Conservation (phyloP, 2,113 vertebrate genomes). For the Dromiciops gliroides region DNA sequence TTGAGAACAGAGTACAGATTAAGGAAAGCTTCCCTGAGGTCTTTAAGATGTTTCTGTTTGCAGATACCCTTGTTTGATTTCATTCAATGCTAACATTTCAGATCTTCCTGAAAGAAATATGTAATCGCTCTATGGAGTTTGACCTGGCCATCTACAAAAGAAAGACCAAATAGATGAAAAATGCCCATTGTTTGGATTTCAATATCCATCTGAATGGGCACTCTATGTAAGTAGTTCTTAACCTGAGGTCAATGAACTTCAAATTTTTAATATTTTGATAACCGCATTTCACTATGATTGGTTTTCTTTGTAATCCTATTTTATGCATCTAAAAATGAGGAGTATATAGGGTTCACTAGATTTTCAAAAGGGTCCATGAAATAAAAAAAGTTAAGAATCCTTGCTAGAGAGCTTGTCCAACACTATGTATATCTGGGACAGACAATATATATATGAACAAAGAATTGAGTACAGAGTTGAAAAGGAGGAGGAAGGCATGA, state of each 20-base stretch:
- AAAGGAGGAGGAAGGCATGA: background rate
- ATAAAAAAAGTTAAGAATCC: too few species aligned
- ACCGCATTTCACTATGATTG: background rate
- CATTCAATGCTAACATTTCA: background rate
- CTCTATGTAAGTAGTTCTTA: background rate
- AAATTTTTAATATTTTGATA: background rate
- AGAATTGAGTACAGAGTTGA: background rate
- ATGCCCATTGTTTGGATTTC: background rate
- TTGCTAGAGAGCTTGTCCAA: too few species aligned
- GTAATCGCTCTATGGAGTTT: background rate
- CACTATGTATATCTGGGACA: background rate
- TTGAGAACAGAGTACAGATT: background rate
- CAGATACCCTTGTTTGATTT: background rate
- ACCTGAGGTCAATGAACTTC: background rate
- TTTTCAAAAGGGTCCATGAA: background rate
- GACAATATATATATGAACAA: background rate
- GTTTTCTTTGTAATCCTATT: background rate
- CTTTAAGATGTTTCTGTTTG: background rate
- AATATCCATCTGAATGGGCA: background rate
- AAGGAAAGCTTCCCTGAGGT: background rate
- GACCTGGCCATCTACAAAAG: background rate
- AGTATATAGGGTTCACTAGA: background rate
- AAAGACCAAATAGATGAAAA: background rate
- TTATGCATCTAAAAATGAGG: background rate
- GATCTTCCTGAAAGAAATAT: background rate